Evolutionary conservation across 1,140 invertebrate species (phyloP), one percentile per base, ranked within the genome.

Genomic region (Eriocheir sinensis): DNA sequence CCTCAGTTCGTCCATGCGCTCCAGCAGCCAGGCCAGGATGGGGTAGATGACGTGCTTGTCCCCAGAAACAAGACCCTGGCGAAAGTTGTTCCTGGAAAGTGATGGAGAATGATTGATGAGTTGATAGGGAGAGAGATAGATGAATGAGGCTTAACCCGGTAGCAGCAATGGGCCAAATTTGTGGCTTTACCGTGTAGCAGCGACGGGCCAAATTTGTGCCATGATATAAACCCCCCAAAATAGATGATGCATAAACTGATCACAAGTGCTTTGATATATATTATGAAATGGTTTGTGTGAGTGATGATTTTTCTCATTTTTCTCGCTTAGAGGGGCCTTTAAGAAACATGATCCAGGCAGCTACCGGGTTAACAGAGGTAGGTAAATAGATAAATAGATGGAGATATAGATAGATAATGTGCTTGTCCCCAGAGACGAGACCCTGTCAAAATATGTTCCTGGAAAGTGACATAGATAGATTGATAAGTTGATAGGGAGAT

Each of bases 21-120:
- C 97, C 12, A 99, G 97, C 8, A 99, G 97, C 98, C 98, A 99
- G 96, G 98, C 97, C 48, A 99, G 96, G 86, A 98, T 98, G 30
- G 98, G 97, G 96, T 98, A 98, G 89, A 99, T 97, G 0, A 98
- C 97, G 95, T 97, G 97, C 79, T 98, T 97, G 95, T 98, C 98
- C 32, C 95, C 96, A 81, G 96, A 94, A 9, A 96, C 96, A 53
- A 96, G 60, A 96, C 95, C 97, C 97, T 92, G 91, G 95, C 95
- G 53, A 85, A 96, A 96, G 17, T 92, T 60, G 89, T 95, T 90
- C 93, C 92, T 95, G 86, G 91, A 93, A 95, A 36, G 17, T 86
- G 41, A 91, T 91, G 90, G 91, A 34, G 38, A 89, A 79, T 41
- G 30, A 83, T 38, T 30, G 17, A 15, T n/a, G 32, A 30, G 72